Base-by-base conservation (phyloP, 2,113 vertebrate species). In the Lepisosteus oculatus region DNA sequence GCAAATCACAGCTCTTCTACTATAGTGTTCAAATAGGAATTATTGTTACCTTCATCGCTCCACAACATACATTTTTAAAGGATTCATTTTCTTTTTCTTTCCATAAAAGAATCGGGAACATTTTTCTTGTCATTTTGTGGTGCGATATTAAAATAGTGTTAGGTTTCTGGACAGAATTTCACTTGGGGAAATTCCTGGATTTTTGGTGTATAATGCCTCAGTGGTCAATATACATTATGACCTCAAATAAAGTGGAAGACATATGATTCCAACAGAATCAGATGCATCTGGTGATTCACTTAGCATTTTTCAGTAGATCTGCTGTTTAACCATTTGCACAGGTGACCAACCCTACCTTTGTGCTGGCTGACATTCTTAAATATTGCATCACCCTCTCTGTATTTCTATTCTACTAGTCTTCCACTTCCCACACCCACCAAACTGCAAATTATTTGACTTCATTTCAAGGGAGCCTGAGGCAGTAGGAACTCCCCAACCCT, bases 1-100 rank as follows among this genome's bases (percentile, higher is more conserved):
- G 81, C 77, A 85, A 86, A 87, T 83, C 78, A 81, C 61, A 7
- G 71, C 61, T 76, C 68, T 80, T 80, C 72, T 61, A 61, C 67
- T 74, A 71, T 64, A 64, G 72, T 14, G 55, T 69, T 69, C 67
- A 72, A 67, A 67, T 72, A 15, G 74, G 63, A 54, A 69, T 47
- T 5, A 43, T 65, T 63, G 44, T 64, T 57, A 68, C 69, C 67
- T n/a, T 7, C 11, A 47, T 51, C 68, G 1, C 4, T 6, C 15
- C 55, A 3, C 55, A 75, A 59, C 42, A 65, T 65, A 43, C 62
- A 65, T 43, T 43, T 65, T 13, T 13, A 66, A 47, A 45, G 8
- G 44, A 44, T 47, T 41, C 3, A 8, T 65, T 65, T 43, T 6
- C 43, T 13, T 45, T 14, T 43, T 65, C 43, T 65, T 65, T 43